Percentiles rank a stretch among this genome's conserved stretches.
Evolutionary conservation across 2,888 invertebrate species (phyloP).

Genomic region (Nephrotoma flavescens): DNA sequence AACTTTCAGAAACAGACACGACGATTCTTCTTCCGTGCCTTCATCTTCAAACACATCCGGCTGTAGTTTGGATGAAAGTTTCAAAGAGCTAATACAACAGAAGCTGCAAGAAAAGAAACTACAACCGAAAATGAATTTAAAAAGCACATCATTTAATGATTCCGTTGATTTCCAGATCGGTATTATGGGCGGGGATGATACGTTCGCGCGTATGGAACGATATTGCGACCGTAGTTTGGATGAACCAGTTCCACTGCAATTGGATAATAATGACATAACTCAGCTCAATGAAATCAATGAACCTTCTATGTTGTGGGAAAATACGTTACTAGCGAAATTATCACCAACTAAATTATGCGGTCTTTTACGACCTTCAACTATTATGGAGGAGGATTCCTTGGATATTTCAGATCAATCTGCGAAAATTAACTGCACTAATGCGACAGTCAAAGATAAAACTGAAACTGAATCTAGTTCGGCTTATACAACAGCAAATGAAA

Average conservation of each 20-base stretch:
- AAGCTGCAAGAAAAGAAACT: background rate
- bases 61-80: background rate
- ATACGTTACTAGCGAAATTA: constrained; percentile 18
- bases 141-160: background rate
- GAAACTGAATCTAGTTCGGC: background rate
- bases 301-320: constrained; percentile 29
- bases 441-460: background rate
- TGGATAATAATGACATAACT: constrained; percentile 18
- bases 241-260: background rate
- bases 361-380: constrained; percentile 27
- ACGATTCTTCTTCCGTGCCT: background rate
- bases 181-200: background rate
- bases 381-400: constrained; percentile 20
- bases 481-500: background rate
- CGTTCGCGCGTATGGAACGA: background rate
- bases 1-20: background rate
- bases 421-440: background rate
- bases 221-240: background rate
- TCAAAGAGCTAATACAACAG: background rate
- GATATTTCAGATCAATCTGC: background rate
- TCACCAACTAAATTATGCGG: constrained; percentile 30
- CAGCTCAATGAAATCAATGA: constrained; percentile 27
- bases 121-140: background rate
- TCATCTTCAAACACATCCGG: background rate
- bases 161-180: background rate